These are phyloP conservation scores for Tachycineta bicolor DNA, from an alignment of 2,113 vertebrate species.

Conservation along the genomic window DNA sequence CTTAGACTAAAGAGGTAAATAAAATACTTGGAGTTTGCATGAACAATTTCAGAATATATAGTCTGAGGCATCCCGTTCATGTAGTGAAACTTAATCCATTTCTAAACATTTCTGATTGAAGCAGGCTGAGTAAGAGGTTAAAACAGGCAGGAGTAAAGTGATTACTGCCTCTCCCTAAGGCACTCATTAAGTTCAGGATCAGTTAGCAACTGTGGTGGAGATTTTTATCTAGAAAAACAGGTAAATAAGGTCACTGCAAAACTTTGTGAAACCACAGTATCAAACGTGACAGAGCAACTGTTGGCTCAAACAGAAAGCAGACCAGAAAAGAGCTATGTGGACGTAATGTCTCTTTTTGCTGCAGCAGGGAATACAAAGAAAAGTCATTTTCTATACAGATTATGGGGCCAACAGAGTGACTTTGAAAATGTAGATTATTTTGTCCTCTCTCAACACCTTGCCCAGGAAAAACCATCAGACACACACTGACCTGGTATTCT, in stretches of 20 bases:
- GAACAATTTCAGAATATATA: background rate
- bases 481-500: background rate
- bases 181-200: background rate
- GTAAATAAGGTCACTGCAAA: background rate
- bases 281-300: background rate
- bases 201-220: background rate
- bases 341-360: background rate
- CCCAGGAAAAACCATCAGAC: background rate
- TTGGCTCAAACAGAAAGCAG: background rate
- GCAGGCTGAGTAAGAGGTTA: background rate
- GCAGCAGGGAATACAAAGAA: background rate
- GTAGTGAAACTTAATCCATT: background rate
- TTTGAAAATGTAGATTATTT: background rate
- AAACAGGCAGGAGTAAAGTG: background rate
- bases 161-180: slow-evolving; percentile 22
- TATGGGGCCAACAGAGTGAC: background rate
- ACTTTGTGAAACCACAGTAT: background rate
- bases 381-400: background rate
- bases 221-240: slow-evolving; percentile 2
- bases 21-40: background rate
- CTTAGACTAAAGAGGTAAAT: background rate
- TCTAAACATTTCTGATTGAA: background rate
- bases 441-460: slow-evolving; percentile 9
- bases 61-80: background rate
- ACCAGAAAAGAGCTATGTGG: background rate